These are phyloP conservation scores for Hylaeus volcanicus DNA, from an alignment of 1,140 invertebrate genomes.

Conservation along the genomic window DNA sequence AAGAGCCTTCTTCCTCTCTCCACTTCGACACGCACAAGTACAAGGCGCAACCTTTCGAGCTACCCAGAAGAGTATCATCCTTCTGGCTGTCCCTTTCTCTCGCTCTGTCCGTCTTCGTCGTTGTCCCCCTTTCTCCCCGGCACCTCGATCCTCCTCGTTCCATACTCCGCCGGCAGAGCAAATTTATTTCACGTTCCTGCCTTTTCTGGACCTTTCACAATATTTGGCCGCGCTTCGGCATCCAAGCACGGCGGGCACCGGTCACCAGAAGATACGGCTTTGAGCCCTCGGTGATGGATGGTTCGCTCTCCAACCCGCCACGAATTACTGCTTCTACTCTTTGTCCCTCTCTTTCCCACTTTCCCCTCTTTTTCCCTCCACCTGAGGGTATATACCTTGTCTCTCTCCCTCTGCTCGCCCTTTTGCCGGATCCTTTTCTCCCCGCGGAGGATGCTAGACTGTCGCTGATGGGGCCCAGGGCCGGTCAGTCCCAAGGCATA, in stretches of 20 bases:
- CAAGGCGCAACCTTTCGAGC: slow-evolving; percentile 67
- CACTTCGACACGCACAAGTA: slow-evolving; percentile 68
- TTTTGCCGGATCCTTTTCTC: slow-evolving; percentile 47
- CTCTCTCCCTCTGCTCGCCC: slow-evolving; percentile 31
- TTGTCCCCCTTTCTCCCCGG: slow-evolving; percentile 45
- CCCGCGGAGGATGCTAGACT: slow-evolving; percentile 53
- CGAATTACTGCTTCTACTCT: slow-evolving; percentile 68
- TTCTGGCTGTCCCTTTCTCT: slow-evolving; percentile 51
- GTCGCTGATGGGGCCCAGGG: slow-evolving; percentile 50
- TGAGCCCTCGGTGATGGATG: slow-evolving; percentile 79
- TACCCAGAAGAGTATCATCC: slow-evolving; percentile 56
- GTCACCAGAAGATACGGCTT: slow-evolving; percentile 76
- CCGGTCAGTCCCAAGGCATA: slow-evolving; percentile 39
- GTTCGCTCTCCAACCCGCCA: slow-evolving; percentile 70
- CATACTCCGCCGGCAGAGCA: slow-evolving; percentile 57
- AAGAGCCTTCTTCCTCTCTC: slow-evolving; percentile 72
- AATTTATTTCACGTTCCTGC: slow-evolving; percentile 80
- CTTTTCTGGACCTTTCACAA: slow-evolving; percentile 82
- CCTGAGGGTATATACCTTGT: neutral
- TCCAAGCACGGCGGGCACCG: slow-evolving; percentile 58
- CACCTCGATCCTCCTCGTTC: neutral
- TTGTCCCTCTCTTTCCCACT: slow-evolving; percentile 38
- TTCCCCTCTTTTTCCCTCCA: neutral
- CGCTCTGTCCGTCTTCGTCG: slow-evolving; percentile 20
- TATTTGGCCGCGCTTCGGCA: slow-evolving; percentile 79